Conservation (phyloP, 2,797 vertebrate genomes). For the Lophotriccus pileatus region DNA sequence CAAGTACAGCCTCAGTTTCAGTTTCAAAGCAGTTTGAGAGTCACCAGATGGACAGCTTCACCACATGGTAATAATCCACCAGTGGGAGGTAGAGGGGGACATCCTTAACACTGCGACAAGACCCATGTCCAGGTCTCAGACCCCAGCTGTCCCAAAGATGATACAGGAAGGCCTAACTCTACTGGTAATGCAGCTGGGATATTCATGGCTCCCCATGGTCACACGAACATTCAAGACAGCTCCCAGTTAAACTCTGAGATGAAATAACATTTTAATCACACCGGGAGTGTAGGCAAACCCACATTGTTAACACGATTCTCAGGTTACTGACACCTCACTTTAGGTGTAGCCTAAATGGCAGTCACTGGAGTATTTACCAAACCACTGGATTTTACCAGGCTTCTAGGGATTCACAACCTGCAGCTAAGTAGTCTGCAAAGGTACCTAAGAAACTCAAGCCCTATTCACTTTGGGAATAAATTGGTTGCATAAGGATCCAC, state of each 20-base stretch:
- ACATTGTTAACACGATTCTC: not conserved
- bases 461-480: not conserved
- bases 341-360: not conserved
- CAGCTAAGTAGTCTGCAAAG: not conserved
- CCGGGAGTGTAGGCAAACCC: not conserved
- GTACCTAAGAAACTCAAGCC: not conserved
- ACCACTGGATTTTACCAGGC: not conserved
- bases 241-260: not conserved
- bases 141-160: not conserved
- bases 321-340: not conserved
- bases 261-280: not conserved
- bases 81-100: not conserved
- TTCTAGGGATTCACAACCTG: not conserved
- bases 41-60: not conserved
- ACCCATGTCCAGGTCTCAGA: not conserved
- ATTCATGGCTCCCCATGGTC: not conserved
- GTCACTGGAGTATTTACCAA: not conserved
- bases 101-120: not conserved
- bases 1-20: fast-evolving
- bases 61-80: not conserved
- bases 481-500: not conserved
- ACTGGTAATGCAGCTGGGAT: not conserved
- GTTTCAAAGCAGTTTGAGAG: not conserved
- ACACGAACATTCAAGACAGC: not conserved
- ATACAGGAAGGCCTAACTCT: not conserved